A percentile compares a stretch with the other conserved stretches of the same genome.
phyloP scores from a whole-genome alignment of 2,888 invertebrate species.

The Tetragnatha montana region DNA sequence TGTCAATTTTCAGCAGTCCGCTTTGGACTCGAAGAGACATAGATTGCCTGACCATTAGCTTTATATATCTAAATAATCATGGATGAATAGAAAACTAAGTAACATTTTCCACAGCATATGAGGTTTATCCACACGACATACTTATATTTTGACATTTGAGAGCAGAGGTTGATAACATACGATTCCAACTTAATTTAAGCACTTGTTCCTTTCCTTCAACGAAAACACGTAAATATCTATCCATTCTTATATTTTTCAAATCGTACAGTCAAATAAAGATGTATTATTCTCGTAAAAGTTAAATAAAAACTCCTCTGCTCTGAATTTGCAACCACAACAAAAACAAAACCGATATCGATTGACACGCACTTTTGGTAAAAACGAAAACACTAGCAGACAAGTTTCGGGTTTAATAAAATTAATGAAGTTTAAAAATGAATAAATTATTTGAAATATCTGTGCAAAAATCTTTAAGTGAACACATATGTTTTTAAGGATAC shows the following conservation, averaged over 20 bases:
- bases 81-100: constrained; percentile 11
- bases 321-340: neutral
- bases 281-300: neutral
- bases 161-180: neutral
- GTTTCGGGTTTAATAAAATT: neutral
- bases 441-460: too few species aligned
- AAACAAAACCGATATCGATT: neutral
- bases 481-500: too few species aligned
- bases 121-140: constrained; percentile 53
- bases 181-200: neutral
- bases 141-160: neutral
- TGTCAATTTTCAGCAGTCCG: constrained; percentile 45
- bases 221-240: neutral
- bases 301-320: neutral
- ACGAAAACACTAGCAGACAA: neutral
- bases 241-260: neutral
- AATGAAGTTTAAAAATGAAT: too few species aligned
- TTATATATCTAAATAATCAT: constrained; percentile 16
- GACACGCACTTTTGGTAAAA: neutral
- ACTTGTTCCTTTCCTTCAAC: neutral
- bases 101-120: constrained; percentile 21
- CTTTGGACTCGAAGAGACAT: constrained; percentile 47
- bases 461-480: too few species aligned
- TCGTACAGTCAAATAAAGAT: too few species aligned
- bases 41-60: constrained; percentile 63